A percentile compares a stretch with the other conserved stretches of the same genome.
Conservation (phyloP, 2,797 vertebrate genomes). For the Paedocypris micromegethes region DNA sequence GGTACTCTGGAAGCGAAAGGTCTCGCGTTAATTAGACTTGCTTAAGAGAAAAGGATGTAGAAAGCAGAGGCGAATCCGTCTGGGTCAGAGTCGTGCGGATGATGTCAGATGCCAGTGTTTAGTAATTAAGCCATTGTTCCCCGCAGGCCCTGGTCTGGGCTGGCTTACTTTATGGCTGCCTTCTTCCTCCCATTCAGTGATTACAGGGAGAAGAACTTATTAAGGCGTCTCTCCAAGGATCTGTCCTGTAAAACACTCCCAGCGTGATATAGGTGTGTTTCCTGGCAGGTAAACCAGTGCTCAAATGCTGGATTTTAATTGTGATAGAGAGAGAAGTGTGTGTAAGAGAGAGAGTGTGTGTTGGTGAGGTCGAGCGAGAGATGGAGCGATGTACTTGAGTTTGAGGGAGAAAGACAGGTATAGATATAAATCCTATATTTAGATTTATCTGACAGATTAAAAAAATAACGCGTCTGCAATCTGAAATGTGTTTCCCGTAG, state of each 20-base stretch:
- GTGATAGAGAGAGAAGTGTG: not conserved
- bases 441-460: too few species aligned
- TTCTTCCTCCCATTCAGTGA: constrained; percentile 24
- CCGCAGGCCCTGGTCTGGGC: constrained; percentile 14
- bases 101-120: constrained; percentile 22
- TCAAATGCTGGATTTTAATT: constrained; percentile 8
- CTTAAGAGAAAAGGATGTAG: constrained; percentile 4
- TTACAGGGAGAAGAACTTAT: constrained; percentile 38
- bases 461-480: too few species aligned
- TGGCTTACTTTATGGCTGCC: constrained; percentile 22
- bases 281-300: constrained; percentile 2
- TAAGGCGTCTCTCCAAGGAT: constrained; percentile 14
- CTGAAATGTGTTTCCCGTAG: too few species aligned
- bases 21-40: constrained; percentile 6
- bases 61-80: constrained; percentile 6
- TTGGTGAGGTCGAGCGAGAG: not conserved
- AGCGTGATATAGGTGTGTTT: constrained; percentile 9
- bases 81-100: constrained; percentile 12
- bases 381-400: too few species aligned
- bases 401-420: too few species aligned
- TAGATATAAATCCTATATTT: too few species aligned
- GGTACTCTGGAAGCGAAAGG: not conserved
- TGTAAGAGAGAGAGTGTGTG: not conserved
- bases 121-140: constrained; percentile 34
- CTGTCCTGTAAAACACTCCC: constrained; percentile 16